Conservation (phyloP, 2,797 vertebrate genomes). For the Melanitta fusca region DNA sequence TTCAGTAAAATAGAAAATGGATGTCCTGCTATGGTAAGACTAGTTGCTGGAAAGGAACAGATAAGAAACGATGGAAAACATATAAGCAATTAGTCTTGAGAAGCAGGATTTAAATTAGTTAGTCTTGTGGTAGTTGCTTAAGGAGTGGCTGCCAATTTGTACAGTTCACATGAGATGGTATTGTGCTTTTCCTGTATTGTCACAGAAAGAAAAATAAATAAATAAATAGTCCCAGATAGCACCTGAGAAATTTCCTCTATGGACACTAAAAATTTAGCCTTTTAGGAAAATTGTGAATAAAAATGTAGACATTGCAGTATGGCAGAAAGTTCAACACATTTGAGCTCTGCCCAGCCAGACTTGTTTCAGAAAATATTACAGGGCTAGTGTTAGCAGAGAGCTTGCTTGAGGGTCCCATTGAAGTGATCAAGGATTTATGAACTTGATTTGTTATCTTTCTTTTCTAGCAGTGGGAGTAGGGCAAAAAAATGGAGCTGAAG, state of each 20-base stretch:
- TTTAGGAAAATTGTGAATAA: not conserved
- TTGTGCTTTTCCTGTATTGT: not conserved
- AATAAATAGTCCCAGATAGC: not conserved
- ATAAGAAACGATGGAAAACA: not conserved
- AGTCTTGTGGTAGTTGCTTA: not conserved
- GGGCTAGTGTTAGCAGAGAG: not conserved
- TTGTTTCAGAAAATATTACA: not conserved
- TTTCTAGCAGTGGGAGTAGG: not conserved
- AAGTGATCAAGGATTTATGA: not conserved
- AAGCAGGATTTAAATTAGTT: not conserved
- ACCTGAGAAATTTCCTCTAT: not conserved
- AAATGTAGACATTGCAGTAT: not conserved
- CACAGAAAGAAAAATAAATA: not conserved
- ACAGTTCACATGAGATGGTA: not conserved
- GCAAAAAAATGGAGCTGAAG: not conserved
- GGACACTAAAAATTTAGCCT: not conserved
- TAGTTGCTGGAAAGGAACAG: not conserved
- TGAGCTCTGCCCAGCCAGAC: not conserved
- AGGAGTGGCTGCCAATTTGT: not conserved
- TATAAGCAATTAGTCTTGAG: not conserved
- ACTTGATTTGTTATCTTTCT: not conserved
- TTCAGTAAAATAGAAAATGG: not conserved
- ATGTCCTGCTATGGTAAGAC: not conserved
- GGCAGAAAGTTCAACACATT: not conserved
- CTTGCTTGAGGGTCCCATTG: not conserved